A percentile compares a stretch with the other conserved stretches of the same genome.
Evolutionary conservation across 1,140 invertebrate genomes (phyloP).

Genomic region (Caerostris extrusa): DNA sequence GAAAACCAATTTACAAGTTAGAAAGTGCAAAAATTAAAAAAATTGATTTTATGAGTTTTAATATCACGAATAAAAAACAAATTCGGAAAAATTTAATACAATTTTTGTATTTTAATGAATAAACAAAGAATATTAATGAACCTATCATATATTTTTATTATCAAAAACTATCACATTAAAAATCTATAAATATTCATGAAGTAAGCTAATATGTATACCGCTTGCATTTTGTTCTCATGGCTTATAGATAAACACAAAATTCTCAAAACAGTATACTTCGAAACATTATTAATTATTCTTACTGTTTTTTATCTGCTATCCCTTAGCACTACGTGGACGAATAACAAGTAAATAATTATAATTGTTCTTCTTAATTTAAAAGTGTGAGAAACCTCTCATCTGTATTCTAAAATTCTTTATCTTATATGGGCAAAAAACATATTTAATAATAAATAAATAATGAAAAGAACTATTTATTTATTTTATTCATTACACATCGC

Average conservation of each 20-base stretch:
- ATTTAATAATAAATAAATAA: no score
- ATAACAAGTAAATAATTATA: neutral
- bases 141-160: neutral
- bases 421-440: no score
- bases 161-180: neutral
- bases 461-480: no score
- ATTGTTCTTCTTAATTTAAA: neutral
- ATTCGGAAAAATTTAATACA: no score
- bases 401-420: neutral
- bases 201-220: neutral
- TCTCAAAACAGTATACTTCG: neutral
- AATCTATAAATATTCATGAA: neutral
- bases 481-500: no score
- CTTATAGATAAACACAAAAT: neutral
- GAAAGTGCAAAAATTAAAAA: no score
- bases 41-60: no score
- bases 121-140: neutral
- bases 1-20: no score
- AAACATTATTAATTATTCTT: neutral
- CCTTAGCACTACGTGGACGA: neutral
- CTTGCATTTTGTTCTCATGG: neutral
- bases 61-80: no score
- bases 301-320: neutral
- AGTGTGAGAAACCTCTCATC: neutral
- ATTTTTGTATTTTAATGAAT: neutral